Base-by-base conservation (phyloP, 2,113 vertebrate species). In the Seriola quinqueradiata region DNA sequence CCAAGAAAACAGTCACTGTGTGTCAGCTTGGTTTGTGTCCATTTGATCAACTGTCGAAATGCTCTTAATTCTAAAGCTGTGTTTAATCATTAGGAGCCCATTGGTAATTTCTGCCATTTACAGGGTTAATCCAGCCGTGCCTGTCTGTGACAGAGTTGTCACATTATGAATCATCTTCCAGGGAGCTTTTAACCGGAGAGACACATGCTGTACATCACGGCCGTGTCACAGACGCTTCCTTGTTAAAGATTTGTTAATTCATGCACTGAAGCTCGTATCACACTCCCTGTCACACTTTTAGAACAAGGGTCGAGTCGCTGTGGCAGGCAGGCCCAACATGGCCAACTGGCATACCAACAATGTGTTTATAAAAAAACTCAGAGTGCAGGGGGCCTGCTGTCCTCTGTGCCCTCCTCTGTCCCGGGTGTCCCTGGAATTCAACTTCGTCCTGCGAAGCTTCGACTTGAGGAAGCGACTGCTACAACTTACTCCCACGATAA, bases 331-430 rank as follows among this genome's bases (percentile, higher is more conserved):
- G 71, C 58, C 70, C 70, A 81, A 88, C 75, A 85, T 81, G 81
- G 79, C 54, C 91, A 93, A 86, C 92, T 93, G 93, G 90, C 92
- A 93, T 93, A 89, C 85, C 89, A 87, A 86, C 81, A 79, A 80
- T 73, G 92, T 85, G 82, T 80, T 90, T 92, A 91, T 89, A 91
- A 92, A 94, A 93, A 93, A 77, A 89, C 91, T 38, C 68, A 21
- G 74, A 32, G 40, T 32, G 16, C 8, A 46, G 44, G 65, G 74
- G 38, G 76, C 17, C 59, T 50, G 46, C 77, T 57, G 75, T 75
- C 85, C 86, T 76, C 68, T 69, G 36, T 78, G 81, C 36, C 78
- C 78, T 61, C 52, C 59, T 77, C 46, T 13, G 42, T 19, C n/a
- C 54, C 0, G 85, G 86, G 68, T 65, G 84, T 87, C 91, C 88